Evolutionary conservation across 2,797 vertebrate genomes (phyloP), one percentile per base, ranked within the genome.

Genomic region (Sciurus vulgaris): DNA sequence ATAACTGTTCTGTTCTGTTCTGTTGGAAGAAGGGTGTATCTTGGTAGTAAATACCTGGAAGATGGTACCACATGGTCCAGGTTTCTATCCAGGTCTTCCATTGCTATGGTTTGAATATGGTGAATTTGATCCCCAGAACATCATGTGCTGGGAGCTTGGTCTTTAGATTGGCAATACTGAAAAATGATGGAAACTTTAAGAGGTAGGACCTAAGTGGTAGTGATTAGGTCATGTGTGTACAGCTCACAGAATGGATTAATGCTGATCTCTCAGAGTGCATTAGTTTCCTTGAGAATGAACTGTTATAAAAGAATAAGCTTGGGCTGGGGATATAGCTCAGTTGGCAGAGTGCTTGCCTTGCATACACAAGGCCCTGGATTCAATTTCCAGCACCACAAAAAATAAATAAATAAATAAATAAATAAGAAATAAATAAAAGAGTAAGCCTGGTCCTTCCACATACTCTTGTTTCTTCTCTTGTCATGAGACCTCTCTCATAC

Each of bases 21-120:
- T 49, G 61, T 35, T n/a, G 22, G 63, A 47, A n/a, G 12, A 47
- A 33, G 69, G 74, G 9, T 13, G 2, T 33, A 11, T 77, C 8
- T 6, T 2, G 1, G 11, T 0, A n/a, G 4, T 4, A 17, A 69
- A 61, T 35, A 2, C 8, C 14, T 18, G 17, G 44, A 14, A 17
- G 33, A 20, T 22, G 15, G 3, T 13, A 38, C 26, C 30, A 7
- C 26, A 2, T 26, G 59, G 41, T 49, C 35, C 22, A 10, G 47
- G n/a, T 30, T 33, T 76, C 69, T 28, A 24, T 2, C 2, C 15
- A 61, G 65, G 6, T 59, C 35, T 67, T 15, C 30, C 41, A n/a
- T 13, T 26, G 6, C 20, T 22, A 13, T 51, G 30, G 18, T n/a
- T 26, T 26, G 33, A 63, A 22, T n/a, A 18, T 67, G 44, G 63